Percentiles rank a stretch among this genome's conserved stretches.
Evolutionary conservation across 2,797 vertebrate genomes (phyloP).

Genomic region (Melanotaenia nigrans): DNA sequence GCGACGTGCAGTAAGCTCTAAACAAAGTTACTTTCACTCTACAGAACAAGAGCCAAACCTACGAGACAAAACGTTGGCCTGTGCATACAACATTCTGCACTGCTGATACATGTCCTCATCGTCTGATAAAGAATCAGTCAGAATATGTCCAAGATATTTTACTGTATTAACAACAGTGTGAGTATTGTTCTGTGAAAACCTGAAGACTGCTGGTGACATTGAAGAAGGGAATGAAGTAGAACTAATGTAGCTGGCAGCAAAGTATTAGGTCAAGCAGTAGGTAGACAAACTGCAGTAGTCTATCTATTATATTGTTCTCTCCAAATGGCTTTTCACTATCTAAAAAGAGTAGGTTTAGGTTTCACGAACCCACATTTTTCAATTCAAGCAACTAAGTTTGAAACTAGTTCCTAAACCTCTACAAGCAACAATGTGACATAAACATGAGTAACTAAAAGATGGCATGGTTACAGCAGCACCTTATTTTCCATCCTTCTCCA

Average conservation of each 20-base stretch:
- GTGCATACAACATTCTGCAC: too few relatives aligned
- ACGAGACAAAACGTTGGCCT: too few relatives aligned
- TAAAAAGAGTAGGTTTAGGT: background rate
- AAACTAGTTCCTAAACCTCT: background rate
- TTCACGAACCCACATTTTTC: background rate
- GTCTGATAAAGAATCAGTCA: too few relatives aligned
- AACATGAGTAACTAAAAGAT: background rate
- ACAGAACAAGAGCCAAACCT: too few relatives aligned
- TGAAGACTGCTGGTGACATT: background rate
- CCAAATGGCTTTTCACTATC: background rate
- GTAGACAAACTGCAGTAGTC: background rate
- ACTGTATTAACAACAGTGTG: too few relatives aligned
- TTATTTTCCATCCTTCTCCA: conserved; percentile 45
- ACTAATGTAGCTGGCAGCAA: background rate
- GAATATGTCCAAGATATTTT: too few relatives aligned
- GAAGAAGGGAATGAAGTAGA: background rate
- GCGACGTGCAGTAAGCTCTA: too few relatives aligned
- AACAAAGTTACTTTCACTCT: too few relatives aligned
- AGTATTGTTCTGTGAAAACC: background rate
- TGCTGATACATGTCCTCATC: too few relatives aligned
- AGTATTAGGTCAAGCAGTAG: background rate
- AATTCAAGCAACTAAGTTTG: background rate
- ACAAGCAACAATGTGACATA: background rate
- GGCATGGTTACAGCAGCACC: conserved; percentile 29
- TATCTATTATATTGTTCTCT: background rate